Percentiles rank a stretch among this genome's conserved stretches.
These are phyloP conservation scores for Alloscopus bannaensis DNA, from an alignment of 2,888 invertebrate species.

Conservation along the genomic window DNA sequence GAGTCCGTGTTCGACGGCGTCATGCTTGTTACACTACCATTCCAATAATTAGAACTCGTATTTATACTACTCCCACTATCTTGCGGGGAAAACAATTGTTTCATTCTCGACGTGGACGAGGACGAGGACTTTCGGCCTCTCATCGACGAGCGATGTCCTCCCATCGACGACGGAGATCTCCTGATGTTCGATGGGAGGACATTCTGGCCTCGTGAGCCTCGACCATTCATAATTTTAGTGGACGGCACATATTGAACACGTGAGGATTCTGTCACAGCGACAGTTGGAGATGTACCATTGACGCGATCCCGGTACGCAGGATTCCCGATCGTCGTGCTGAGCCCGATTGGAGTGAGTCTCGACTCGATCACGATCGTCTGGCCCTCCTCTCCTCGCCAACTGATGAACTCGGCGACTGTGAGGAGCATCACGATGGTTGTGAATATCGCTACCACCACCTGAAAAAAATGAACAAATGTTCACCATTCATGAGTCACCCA, in stretches of 20 bases:
- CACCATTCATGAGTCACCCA: no score
- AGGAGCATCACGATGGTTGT: conserved; percentile 71
- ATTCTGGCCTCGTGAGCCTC: conserved; percentile 39
- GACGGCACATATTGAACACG: conserved; percentile 76
- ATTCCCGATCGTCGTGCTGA: conserved; percentile 88
- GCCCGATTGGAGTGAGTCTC: conserved; percentile 73
- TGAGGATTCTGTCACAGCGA: conserved; percentile 91
- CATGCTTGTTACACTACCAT: conserved; percentile 70
- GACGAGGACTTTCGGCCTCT: conserved; percentile 52
- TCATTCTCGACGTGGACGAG: conserved; percentile 61
- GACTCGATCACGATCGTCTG: conserved; percentile 76
- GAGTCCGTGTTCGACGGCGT: conserved; percentile 65
- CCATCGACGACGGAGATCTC: conserved; percentile 46
- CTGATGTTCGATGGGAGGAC: conserved; percentile 39
- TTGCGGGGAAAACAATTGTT: conserved; percentile 58
- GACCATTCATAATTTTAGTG: conserved; percentile 57
- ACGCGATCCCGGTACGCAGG: conserved; percentile 87
- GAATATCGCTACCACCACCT: conserved; percentile 71
- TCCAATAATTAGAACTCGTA: conserved; percentile 69
- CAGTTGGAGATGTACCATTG: conserved; percentile 74
- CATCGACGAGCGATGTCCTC: conserved; percentile 55
- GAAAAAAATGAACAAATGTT: conserved; percentile 9
- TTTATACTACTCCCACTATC: conserved; percentile 59
- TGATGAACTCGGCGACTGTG: conserved; percentile 70
- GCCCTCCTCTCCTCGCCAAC: conserved; percentile 63